A percentile compares a stretch with the other conserved stretches of the same genome.
These are phyloP conservation scores for Cyprinus carpio DNA, from an alignment of 2,113 vertebrate genomes.

Conservation along the genomic window DNA sequence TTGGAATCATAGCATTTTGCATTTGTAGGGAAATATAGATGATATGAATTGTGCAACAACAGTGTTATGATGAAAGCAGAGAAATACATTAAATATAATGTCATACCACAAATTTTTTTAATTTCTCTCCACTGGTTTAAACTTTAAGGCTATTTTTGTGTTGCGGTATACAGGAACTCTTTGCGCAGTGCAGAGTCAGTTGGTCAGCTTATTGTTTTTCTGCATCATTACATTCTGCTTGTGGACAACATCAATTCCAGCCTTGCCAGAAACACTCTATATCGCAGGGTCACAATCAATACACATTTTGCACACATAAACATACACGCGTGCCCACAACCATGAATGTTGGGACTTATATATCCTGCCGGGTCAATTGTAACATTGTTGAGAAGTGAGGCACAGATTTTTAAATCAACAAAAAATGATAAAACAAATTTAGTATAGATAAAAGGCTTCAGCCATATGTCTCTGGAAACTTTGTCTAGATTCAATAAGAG, in stretches of 20 bases:
- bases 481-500: neutral
- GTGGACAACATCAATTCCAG: constrained; percentile 22
- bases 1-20: too few species aligned
- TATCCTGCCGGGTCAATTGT: neutral
- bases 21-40: too few species aligned
- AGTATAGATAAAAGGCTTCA: neutral
- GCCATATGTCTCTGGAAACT: neutral
- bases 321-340: neutral
- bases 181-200: constrained; percentile 24
- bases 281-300: neutral
- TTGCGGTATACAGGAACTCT: neutral
- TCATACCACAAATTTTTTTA: neutral
- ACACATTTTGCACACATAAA: constrained; percentile 17
- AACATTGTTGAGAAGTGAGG: neutral
- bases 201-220: constrained; percentile 16
- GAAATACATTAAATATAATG: neutral
- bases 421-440: neutral
- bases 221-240: constrained; percentile 32
- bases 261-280: neutral
- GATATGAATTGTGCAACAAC: neutral
- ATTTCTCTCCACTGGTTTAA: neutral
- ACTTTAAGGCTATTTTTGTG: neutral
- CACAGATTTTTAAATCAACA: neutral
- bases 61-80: neutral
- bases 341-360: neutral